Conservation (phyloP, 2,113 vertebrate genomes). For the Triplophysa tibetana region DNA sequence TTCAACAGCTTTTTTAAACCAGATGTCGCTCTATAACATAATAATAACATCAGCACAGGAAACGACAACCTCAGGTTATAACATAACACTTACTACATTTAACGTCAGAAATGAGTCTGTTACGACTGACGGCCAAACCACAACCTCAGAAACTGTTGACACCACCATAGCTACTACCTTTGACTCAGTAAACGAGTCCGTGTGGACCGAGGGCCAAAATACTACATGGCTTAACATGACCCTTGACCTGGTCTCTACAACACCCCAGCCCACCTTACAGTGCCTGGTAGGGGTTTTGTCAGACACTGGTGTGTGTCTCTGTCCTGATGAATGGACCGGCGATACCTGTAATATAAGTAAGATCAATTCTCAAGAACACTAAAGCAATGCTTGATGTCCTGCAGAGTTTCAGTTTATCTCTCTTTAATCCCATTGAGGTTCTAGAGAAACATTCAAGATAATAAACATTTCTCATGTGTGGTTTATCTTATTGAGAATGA, state of each 20-base stretch:
- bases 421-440: too few relatives aligned
- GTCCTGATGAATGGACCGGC: not conserved
- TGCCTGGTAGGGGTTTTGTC: not conserved
- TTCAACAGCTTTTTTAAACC: not conserved
- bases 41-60: too few relatives aligned
- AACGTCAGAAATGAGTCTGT: not conserved
- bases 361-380: not conserved
- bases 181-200: too few relatives aligned
- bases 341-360: constrained; percentile 1
- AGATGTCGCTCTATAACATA: not conserved
- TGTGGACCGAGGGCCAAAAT: too few relatives aligned
- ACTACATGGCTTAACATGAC: not conserved
- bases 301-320: not conserved
- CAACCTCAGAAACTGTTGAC: not conserved
- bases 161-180: not conserved
- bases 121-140: not conserved
- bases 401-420: too few relatives aligned
- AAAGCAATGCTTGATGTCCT: not conserved
- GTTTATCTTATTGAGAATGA: too few relatives aligned
- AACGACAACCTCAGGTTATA: too few relatives aligned
- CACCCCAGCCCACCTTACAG: not conserved
- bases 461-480: too few relatives aligned
- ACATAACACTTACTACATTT: not conserved
- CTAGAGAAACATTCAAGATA: too few relatives aligned
- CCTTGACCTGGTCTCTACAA: not conserved